Evolutionary conservation across 2,888 invertebrate species (phyloP), one percentile per base, ranked within the genome.

Genomic region (Cosmia pyralina): DNA sequence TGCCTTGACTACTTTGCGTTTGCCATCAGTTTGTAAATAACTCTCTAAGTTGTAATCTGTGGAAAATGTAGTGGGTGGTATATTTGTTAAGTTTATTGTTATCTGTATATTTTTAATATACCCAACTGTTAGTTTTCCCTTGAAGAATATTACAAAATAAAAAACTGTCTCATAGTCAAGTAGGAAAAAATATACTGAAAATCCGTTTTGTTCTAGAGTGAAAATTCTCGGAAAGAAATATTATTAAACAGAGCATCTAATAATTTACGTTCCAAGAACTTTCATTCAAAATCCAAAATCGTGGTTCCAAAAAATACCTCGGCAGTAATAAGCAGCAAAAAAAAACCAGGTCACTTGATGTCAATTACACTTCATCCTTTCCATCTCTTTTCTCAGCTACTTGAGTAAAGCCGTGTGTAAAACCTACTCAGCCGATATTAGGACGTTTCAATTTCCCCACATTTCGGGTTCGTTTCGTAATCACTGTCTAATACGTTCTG

Each of bases 371-470:
- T 77, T 34, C n/a, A 19, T 59, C 48, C 34, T 28, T 55, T 34
- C 57, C 13, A 60, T 52, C 48, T 63, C 62, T 17, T 58, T 44
- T 28, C 53, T 55, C 13, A 67, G 72, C 17, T 57, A 53, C 46
- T 77, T 38, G 22, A 70, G 62, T 66, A 75, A 75, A 83, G 66
- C 71, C 69, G 62, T 67, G 64, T 85, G 79, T 82, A 79, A 68
- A 85, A 74, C 69, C 69, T 82, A 83, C 75, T 76, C 70, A 72
- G 53, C 41, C 50, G 48, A 75, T 79, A 85, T 75, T 71, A 79
- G 59, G 22, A 67, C 57, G 60, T 78, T 75, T 74, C 75, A 82
- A 82, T 85, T 73, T 79, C 73, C 73, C 8, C 67, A 73, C 57
- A 71, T 66, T 78, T 59, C 48, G 59, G 58, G 68, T 74, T 72